Evolutionary conservation across 2,888 invertebrate species (phyloP).

Genomic region (Torymus tubicola): DNA sequence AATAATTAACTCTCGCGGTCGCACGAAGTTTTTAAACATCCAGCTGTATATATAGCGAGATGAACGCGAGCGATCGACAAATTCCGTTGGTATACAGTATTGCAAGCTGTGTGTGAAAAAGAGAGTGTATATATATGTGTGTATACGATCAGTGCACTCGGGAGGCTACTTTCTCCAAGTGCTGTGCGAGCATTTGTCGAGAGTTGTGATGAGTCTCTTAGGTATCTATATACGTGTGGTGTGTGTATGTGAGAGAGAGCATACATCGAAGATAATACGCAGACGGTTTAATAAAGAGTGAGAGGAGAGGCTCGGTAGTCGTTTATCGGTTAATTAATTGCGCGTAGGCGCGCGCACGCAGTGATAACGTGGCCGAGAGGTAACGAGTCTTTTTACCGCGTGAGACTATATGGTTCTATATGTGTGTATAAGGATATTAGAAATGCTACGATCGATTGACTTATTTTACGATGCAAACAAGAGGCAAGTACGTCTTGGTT

Average conservation of each 20-base stretch:
- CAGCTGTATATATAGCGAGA: constrained; percentile 33
- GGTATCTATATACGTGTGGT: neutral
- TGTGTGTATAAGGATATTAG: neutral
- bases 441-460: constrained; percentile 24
- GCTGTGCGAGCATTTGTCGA: neutral
- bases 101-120: neutral
- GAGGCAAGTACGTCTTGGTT: constrained; percentile 8
- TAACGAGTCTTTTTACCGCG: constrained; percentile 22
- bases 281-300: constrained; percentile 35
- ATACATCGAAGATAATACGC: constrained; percentile 4
- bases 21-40: neutral
- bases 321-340: constrained; percentile 43
- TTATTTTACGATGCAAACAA: constrained; percentile 30
- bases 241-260: too few species aligned
- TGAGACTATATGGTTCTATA: neutral
- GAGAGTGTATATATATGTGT: neutral
- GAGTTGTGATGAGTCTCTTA: neutral
- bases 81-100: constrained; percentile 21
- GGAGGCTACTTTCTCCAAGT: constrained; percentile 2
- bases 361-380: neutral
- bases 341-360: constrained; percentile 4
- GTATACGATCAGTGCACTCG: neutral
- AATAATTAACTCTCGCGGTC: constrained; percentile 40
- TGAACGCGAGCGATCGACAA: constrained; percentile 54
- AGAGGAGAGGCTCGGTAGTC: neutral